Evolutionary conservation across 1,140 invertebrate genomes (phyloP).

Genomic region (Pseudomyrmex cubaensis): DNA sequence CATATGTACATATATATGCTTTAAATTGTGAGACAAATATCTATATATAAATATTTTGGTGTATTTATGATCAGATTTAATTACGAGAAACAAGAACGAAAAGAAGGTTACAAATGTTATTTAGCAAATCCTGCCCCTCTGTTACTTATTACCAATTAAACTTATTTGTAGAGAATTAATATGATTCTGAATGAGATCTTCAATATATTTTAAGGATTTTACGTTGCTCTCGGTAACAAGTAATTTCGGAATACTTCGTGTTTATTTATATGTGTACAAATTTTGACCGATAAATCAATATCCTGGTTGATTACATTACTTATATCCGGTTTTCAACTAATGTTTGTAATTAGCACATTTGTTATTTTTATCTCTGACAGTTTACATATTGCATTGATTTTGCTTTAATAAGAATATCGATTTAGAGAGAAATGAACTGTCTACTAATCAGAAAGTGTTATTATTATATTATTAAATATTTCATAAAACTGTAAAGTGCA

Average conservation of each 20-base stretch:
- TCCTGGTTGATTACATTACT: not conserved
- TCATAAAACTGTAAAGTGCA: not conserved
- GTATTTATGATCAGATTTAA: no score
- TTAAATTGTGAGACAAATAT: not conserved
- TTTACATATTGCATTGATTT: not conserved
- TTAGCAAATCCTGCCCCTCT: not conserved
- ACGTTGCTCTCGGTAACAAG: no score
- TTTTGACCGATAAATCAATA: conserved; percentile 6
- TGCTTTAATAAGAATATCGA: not conserved
- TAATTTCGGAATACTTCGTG: not conserved
- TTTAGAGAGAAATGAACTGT: not conserved
- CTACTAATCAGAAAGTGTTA: not conserved
- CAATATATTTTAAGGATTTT: not conserved
- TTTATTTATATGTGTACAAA: conserved; percentile 25
- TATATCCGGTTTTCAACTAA: not conserved
- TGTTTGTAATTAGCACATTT: not conserved
- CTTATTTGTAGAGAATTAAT: not conserved
- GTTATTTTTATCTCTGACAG: not conserved
- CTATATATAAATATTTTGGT: not conserved
- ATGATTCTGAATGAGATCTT: not conserved
- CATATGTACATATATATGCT: not conserved
- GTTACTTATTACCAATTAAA: not conserved
- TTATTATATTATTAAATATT: not conserved
- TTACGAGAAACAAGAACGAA: not conserved
- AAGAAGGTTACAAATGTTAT: not conserved